Conservation (phyloP, 2,113 vertebrate species). For the Trochalopteron elliotii region DNA sequence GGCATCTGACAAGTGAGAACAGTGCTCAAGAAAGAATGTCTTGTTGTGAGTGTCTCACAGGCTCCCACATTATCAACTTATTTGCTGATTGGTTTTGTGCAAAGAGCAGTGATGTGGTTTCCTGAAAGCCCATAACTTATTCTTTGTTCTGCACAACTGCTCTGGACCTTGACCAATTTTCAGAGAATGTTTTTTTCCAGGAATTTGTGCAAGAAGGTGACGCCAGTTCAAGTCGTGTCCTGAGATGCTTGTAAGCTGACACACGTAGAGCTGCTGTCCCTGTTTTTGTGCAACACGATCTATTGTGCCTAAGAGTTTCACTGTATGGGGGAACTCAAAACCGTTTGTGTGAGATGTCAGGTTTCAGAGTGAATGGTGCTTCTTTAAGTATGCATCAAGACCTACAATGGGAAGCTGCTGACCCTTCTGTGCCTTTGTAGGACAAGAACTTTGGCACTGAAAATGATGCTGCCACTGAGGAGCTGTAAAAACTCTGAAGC, state of each 20-base stretch:
- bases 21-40: slow-evolving; percentile 22
- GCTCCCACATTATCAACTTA: slow-evolving; percentile 33
- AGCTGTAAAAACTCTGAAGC: background rate
- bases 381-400: slow-evolving; percentile 11
- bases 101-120: slow-evolving; percentile 16
- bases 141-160: slow-evolving; percentile 47
- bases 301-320: background rate
- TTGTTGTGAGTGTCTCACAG: slow-evolving; percentile 18
- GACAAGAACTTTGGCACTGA: background rate
- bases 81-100: background rate
- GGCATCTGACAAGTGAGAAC: background rate
- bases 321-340: background rate
- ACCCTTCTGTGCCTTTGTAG: background rate
- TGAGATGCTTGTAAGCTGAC: slow-evolving; percentile 59
- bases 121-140: background rate
- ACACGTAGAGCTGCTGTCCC: background rate
- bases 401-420: background rate
- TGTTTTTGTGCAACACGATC: slow-evolving; percentile 45
- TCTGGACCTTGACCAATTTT: slow-evolving; percentile 34
- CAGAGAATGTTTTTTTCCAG: slow-evolving; percentile 44
- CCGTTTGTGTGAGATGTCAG: slow-evolving; percentile 25
- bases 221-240: slow-evolving; percentile 7
- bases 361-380: slow-evolving; percentile 27
- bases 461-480: background rate
- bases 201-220: slow-evolving; percentile 25